Conservation (phyloP, 2,113 vertebrate genomes). For the Carassius auratus region DNA sequence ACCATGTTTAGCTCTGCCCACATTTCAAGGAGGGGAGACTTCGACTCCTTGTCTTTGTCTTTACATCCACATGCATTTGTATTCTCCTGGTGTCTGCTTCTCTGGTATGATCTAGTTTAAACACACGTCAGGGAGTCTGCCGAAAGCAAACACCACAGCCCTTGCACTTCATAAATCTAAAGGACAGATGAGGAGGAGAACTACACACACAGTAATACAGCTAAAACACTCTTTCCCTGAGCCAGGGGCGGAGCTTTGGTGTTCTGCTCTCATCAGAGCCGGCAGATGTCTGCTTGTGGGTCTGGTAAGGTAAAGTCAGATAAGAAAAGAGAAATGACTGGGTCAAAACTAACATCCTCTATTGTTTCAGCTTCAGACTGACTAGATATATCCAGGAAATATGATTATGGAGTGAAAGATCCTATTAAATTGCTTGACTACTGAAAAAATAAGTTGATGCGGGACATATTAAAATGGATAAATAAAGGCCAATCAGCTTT, state of each 20-base stretch:
- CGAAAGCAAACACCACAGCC: constrained; percentile 31
- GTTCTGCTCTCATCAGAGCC: neutral
- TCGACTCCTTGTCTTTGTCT: neutral
- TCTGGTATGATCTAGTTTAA: constrained; percentile 51
- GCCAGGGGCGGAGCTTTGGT: constrained; percentile 6
- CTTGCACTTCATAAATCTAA: constrained; percentile 50
- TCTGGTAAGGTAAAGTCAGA: neutral
- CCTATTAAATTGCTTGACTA: neutral
- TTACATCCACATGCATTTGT: neutral
- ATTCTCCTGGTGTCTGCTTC: constrained; percentile 28
- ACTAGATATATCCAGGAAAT: neutral
- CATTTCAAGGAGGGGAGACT: neutral
- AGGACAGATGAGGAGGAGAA: constrained; percentile 55
- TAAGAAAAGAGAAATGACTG: neutral
- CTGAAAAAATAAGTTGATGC: neutral
- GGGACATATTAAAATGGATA: neutral
- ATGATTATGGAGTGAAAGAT: neutral
- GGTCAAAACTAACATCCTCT: neutral
- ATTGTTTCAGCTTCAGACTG: neutral
- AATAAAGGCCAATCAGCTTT: neutral
- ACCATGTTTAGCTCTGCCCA: neutral
- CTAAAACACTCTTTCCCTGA: constrained; percentile 18
- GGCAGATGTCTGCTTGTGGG: constrained; percentile 14
- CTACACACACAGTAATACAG: constrained; percentile 3
- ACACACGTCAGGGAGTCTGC: constrained; percentile 16